Base-by-base conservation (phyloP, 2,888 invertebrate genomes). In the Imbricaverruca yamaguchii region DNA sequence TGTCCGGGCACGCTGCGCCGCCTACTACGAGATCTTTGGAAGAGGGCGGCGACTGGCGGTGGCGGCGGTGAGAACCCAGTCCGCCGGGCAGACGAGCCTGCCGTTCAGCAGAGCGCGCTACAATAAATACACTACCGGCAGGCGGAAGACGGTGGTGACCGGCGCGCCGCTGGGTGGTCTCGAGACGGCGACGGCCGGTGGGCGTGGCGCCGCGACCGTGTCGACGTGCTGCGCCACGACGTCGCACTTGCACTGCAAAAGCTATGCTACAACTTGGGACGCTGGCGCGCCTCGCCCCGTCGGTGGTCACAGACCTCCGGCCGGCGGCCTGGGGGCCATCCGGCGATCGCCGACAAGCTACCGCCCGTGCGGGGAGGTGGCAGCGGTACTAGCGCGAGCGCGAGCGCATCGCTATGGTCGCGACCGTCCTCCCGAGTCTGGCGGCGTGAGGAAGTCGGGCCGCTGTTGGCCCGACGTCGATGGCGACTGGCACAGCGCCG, bases 401-500 rank as follows among this genome's bases (percentile, higher is more conserved):
- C 39, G 39, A 4, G 39, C 15, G n/a, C 65, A 9, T 12, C 10
- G 8, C n/a, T 23, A 80, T 55, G 23, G 80, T 15, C 69, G 56
- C 0, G 55, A 7, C 11, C 61, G 81, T 55, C 79, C 56, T 13
- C 53, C 57, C 1, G 81, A 81, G 67, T 77, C 53, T 0, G 82
- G 80, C 63, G 81, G 57, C n/a, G 82, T 80, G 69, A 77, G 82
- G 56, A 77, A 74, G 82, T 56, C 78, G 61, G 69, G 63, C 77
- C 81, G 82, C 81, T 82, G 69, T 11, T 59, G 12, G n/a, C 53
- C 15, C 57, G 57, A 18, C n/a, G 25, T 18, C 81, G 80, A 74
- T 53, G 81, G 67, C 18, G 83, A 82, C 53, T 63, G 59, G n/a
- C 53, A 85, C 84, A 39, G 84, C 83, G 67, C 77, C 39, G 80